phyloP scores from a whole-genome alignment of 2,888 invertebrate genomes.

The Lepidochitona cinerea region DNA sequence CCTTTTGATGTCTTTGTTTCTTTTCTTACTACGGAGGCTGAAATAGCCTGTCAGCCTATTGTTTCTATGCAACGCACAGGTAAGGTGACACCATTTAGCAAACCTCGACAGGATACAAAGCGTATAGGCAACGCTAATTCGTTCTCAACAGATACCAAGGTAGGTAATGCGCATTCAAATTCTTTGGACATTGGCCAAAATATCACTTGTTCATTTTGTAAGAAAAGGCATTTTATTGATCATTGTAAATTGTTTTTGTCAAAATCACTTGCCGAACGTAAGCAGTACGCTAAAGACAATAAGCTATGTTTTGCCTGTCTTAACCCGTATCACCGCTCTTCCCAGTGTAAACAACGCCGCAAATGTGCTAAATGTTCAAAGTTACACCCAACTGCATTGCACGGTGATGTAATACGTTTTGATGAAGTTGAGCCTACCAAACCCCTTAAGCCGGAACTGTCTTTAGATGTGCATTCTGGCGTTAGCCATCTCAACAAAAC shows the following conservation, averaged over 20 bases:
- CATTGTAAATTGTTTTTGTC: slow-evolving; percentile 3
- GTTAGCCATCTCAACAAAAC: too few species aligned
- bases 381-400: slow-evolving; percentile 21
- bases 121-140: too few species aligned
- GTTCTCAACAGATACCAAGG: not conserved
- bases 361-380: slow-evolving; percentile 17
- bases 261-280: slow-evolving; percentile 1
- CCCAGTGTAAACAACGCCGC: slow-evolving; percentile 14
- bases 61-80: not conserved
- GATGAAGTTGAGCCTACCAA: too few species aligned
- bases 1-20: slow-evolving; percentile 1
- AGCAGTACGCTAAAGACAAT: slow-evolving; percentile 10
- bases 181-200: not conserved
- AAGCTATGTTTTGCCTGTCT: slow-evolving; percentile 29
- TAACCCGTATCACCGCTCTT: slow-evolving; percentile 15
- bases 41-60: slow-evolving; percentile 5
- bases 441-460: not conserved
- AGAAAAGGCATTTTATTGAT: slow-evolving; percentile 7
- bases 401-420: too few species aligned
- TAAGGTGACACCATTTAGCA: too few species aligned
- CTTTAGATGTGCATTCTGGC: too few species aligned
- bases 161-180: too few species aligned
- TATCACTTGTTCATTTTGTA: slow-evolving; percentile 2
- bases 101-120: too few species aligned
- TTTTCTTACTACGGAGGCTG: slow-evolving; percentile 8